A percentile compares a stretch with the other conserved stretches of the same genome.
Conservation (phyloP, 2,113 vertebrate genomes). For the Albula goreensis region DNA sequence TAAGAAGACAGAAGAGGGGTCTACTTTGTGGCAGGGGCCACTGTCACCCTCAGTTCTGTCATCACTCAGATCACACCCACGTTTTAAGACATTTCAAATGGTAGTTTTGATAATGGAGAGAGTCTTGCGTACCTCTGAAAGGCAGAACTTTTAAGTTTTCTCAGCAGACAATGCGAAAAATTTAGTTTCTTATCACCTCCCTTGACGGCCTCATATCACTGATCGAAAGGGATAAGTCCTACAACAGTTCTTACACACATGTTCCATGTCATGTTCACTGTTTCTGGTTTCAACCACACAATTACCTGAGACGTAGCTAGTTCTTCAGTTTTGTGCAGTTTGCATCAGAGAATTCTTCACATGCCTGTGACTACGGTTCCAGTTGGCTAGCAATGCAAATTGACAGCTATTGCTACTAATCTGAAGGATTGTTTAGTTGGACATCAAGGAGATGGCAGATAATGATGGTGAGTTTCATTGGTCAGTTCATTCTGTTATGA, state of each 20-base stretch:
- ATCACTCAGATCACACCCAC: too few species aligned
- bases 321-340: background rate
- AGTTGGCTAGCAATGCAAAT: constrained; percentile 10
- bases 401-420: constrained; percentile 21
- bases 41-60: too few species aligned
- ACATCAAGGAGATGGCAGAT: background rate
- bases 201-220: too few species aligned
- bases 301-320: background rate
- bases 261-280: background rate
- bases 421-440: background rate
- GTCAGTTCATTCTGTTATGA: constrained; percentile 12
- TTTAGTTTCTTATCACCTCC: too few species aligned
- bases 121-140: too few species aligned
- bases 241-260: background rate
- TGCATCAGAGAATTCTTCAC: background rate
- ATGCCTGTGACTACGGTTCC: background rate
- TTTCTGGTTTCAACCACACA: background rate
- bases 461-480: constrained; percentile 41
- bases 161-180: too few species aligned
- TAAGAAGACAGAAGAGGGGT: too few species aligned
- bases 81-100: too few species aligned
- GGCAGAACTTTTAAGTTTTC: too few species aligned
- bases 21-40: too few species aligned
- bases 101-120: too few species aligned
- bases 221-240: too few species aligned